Conservation (phyloP, 2,113 vertebrate species). For the Centropus bengalensis region DNA sequence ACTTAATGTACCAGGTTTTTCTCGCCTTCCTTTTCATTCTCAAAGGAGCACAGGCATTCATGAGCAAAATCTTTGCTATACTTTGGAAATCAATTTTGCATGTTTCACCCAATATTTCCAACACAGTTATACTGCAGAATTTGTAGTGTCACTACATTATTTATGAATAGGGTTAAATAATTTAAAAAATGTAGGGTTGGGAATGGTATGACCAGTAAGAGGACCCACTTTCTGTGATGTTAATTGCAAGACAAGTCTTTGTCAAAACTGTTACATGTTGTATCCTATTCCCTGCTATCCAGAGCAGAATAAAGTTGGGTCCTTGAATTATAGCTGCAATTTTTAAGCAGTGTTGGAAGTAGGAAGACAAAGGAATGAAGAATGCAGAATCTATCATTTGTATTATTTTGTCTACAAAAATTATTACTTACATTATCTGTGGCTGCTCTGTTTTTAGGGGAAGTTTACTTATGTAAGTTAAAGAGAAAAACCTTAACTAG, state of each 20-base stretch:
- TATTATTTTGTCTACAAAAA: background rate
- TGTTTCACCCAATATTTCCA: constrained; percentile 38
- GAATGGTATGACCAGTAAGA: background rate
- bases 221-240: background rate
- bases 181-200: background rate
- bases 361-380: background rate
- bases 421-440: background rate
- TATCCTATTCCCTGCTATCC: background rate
- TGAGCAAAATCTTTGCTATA: background rate
- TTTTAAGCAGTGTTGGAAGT: background rate
- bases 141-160: constrained; percentile 31
- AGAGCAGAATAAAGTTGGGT: constrained; percentile 10
- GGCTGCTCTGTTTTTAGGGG: background rate
- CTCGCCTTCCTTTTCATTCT: background rate
- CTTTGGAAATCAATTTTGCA: constrained; percentile 61
- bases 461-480: background rate
- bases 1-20: constrained; percentile 20
- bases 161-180: constrained; percentile 56
- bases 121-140: background rate
- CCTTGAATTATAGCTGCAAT: background rate
- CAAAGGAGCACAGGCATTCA: background rate
- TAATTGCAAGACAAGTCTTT: constrained; percentile 3
- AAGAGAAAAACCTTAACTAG: background rate
- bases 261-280: background rate
- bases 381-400: background rate